phyloP scores from a whole-genome alignment of 2,888 invertebrate species.

The Agrotis ipsilon region DNA sequence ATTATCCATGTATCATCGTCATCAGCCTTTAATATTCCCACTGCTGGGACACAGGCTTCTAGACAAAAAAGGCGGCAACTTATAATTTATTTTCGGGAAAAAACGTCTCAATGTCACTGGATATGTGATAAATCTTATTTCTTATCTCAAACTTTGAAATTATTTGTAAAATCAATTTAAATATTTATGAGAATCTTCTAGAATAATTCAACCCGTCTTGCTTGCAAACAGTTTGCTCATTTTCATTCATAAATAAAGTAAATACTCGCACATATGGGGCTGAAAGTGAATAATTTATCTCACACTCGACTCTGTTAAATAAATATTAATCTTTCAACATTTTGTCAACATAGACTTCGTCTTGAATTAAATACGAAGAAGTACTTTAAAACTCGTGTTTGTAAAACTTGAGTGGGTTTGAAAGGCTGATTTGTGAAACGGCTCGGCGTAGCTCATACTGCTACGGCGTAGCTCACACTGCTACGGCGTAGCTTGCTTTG shows the following conservation, averaged over 20 bases:
- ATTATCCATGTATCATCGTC: no score
- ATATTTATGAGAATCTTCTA: not conserved
- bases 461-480: not conserved
- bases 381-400: slow-evolving; percentile 3
- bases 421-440: no score
- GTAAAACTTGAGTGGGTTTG: not conserved
- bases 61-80: no score
- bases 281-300: slow-evolving; percentile 17
- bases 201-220: not conserved
- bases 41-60: no score
- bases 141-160: not conserved
- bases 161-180: not conserved
- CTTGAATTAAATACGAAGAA: not conserved
- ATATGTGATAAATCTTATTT: not conserved
- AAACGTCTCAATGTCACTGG: no score
- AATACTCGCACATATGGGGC: not conserved
- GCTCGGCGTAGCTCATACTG: not conserved
- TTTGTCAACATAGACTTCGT: slow-evolving; percentile 6
- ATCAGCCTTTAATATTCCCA: no score
- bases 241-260: slow-evolving; percentile 12
- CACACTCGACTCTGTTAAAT: slow-evolving; percentile 10
- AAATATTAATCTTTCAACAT: slow-evolving; percentile 16
- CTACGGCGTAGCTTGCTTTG: not conserved
- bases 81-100: no score
- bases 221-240: not conserved